These are phyloP conservation scores for Glaucidium brasilianum DNA, from an alignment of 2,113 vertebrate species.

Conservation along the genomic window DNA sequence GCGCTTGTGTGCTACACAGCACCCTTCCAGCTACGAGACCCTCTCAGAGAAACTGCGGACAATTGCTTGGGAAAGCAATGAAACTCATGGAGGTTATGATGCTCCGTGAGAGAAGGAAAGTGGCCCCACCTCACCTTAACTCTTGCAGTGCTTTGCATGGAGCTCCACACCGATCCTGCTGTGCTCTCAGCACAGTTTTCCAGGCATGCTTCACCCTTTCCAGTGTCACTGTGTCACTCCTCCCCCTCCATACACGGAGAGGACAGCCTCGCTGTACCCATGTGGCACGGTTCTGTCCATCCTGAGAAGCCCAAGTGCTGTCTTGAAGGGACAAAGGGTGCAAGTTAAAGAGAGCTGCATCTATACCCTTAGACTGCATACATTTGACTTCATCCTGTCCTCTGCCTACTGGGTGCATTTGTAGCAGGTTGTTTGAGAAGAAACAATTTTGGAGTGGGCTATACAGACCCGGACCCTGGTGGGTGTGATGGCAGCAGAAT, in stretches of 20 bases:
- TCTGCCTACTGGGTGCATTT: background rate
- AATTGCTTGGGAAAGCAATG: background rate
- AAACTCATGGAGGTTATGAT: background rate
- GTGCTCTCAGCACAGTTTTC: background rate
- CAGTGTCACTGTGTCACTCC: background rate
- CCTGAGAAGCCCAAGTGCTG: accelerated
- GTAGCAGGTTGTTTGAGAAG: background rate
- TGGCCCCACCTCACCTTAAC: background rate
- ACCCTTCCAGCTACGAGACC: background rate
- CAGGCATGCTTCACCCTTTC: background rate
- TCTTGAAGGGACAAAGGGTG: background rate
- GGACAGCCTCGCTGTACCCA: background rate
- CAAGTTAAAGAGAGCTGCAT: background rate
- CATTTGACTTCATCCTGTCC: background rate
- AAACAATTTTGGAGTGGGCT: background rate
- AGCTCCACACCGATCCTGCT: background rate
- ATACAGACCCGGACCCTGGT: background rate
- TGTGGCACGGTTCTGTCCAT: background rate
- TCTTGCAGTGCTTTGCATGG: background rate
- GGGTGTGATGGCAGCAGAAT: background rate
- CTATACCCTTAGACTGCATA: background rate
- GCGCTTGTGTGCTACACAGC: background rate
- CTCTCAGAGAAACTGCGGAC: background rate
- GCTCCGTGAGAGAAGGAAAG: background rate
- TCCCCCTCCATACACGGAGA: accelerated